Percentiles rank a stretch among this genome's conserved stretches.
phyloP scores from a whole-genome alignment of 1,140 invertebrate species.

The Caenorhabditis latens region DNA sequence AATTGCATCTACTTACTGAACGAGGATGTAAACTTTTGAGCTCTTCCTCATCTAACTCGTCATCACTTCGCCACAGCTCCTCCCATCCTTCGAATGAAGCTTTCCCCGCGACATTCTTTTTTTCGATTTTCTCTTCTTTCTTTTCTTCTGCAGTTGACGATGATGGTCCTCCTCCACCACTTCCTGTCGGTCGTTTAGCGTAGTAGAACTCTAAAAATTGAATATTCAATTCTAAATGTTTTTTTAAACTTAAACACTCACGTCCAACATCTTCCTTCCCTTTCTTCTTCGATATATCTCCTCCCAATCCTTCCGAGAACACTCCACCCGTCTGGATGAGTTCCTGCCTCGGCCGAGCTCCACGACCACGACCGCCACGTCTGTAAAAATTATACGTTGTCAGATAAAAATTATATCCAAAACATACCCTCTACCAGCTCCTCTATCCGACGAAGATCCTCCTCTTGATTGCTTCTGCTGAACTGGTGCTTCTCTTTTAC shows the following conservation, averaged over 20 bases:
- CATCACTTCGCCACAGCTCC: constrained; percentile 7
- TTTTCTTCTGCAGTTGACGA: neutral
- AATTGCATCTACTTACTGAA: neutral
- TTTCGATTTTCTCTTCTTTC: neutral
- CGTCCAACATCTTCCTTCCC: neutral
- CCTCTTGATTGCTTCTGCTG: constrained; percentile 14
- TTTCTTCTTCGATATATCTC: neutral
- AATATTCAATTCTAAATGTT: neutral
- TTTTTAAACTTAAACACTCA: neutral
- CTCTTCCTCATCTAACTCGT: constrained; percentile 1
- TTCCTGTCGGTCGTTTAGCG: neutral
- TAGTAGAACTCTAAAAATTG: neutral
- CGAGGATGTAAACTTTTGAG: neutral
- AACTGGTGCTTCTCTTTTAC: constrained; percentile 15
- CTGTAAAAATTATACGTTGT: neutral
- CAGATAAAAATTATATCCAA: neutral
- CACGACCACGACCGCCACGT: neutral
- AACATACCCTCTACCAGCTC: constrained; percentile 34
- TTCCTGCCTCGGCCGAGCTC: neutral
- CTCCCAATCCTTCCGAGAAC: constrained; percentile 10
- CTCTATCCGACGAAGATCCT: neutral
- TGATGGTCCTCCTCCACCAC: neutral
- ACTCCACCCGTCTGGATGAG: constrained; percentile 37
- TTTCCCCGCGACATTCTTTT: neutral
- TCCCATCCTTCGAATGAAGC: constrained; percentile 37